A percentile compares a stretch with the other conserved stretches of the same genome.
These are phyloP conservation scores for Hypomecis atomaria DNA, from an alignment of 2,888 invertebrate genomes.

Conservation along the genomic window DNA sequence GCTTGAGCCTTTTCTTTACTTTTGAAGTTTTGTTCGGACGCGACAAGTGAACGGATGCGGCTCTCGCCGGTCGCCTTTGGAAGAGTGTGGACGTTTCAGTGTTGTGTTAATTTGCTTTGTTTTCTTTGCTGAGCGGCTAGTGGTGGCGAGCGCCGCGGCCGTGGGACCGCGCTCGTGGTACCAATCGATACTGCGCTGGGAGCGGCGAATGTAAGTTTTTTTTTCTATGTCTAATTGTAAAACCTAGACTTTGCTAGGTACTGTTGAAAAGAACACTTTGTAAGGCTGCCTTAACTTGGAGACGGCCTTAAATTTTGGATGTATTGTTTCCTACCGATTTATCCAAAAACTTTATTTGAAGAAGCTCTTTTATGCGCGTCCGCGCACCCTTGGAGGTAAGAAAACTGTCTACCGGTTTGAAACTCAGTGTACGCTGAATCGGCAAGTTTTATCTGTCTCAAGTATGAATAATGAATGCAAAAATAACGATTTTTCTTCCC, in stretches of 20 bases:
- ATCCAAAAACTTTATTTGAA: conserved; percentile 11
- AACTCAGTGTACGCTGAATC: background rate
- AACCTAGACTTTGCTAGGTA: conserved; percentile 12
- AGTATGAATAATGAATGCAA: background rate
- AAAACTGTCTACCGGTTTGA: conserved; percentile 1
- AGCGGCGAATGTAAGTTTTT: conserved; percentile 77
- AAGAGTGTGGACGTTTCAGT: conserved; percentile 68
- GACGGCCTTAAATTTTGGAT: background rate
- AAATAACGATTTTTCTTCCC: background rate
- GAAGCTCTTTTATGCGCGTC: conserved; percentile 16
- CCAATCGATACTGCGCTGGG: conserved; percentile 81
- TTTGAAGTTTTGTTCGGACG: conserved; percentile 66
- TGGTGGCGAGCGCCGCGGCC: conserved; percentile 48
- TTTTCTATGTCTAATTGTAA: conserved; percentile 44
- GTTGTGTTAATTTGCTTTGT: conserved; percentile 78
- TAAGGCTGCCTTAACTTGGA: conserved; percentile 14
- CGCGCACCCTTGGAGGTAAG: conserved; percentile 11
- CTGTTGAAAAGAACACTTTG: conserved; percentile 29
- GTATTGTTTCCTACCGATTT: background rate
- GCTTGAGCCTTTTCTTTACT: conserved; percentile 62
- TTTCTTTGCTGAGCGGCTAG: conserved; percentile 72
- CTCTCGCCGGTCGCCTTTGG: conserved; percentile 65
- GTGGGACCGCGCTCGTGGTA: conserved; percentile 74
- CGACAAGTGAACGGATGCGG: conserved; percentile 68
- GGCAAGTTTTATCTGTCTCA: background rate